phyloP scores from a whole-genome alignment of 2,888 invertebrate species.

The Lomographa bimaculata region DNA sequence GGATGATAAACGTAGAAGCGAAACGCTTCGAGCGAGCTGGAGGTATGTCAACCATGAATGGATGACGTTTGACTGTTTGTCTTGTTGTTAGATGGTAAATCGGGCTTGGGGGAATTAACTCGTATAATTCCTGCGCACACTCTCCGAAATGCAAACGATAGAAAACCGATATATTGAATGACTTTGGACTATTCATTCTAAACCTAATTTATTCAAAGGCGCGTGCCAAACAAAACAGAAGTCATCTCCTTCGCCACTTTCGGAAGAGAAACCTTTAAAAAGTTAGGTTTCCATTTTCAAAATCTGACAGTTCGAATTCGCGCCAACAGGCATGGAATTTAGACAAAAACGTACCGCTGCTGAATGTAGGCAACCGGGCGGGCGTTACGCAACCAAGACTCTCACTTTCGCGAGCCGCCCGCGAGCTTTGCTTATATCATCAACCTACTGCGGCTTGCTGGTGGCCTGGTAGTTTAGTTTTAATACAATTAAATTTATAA shows the following conservation, averaged over 20 bases:
- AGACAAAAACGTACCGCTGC: slow-evolving; percentile 23
- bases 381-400: slow-evolving; percentile 76
- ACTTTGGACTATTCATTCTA: too few species aligned
- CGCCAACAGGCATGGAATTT: slow-evolving; percentile 25
- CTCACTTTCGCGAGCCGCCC: slow-evolving; percentile 76
- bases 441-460: slow-evolving; percentile 52
- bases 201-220: slow-evolving; percentile 14
- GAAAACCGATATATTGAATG: too few species aligned
- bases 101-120: too few species aligned
- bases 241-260: slow-evolving; percentile 16
- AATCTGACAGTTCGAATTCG: slow-evolving; percentile 24
- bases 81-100: too few species aligned
- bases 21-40: too few species aligned
- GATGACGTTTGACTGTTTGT: too few species aligned
- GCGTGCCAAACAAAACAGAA: slow-evolving; percentile 15
- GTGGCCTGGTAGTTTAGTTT: slow-evolving; percentile 50
- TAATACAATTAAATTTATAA: slow-evolving; percentile 24
- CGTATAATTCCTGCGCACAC: too few species aligned
- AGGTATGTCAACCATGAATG: too few species aligned
- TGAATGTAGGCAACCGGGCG: slow-evolving; percentile 51
- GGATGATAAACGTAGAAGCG: too few species aligned
- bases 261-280: slow-evolving; percentile 25
- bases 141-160: too few species aligned
- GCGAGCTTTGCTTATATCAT: slow-evolving; percentile 65
- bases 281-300: slow-evolving; percentile 24